These are phyloP conservation scores for Drosophila subobscura DNA, from an alignment of 1,140 invertebrate species.

Conservation along the genomic window DNA sequence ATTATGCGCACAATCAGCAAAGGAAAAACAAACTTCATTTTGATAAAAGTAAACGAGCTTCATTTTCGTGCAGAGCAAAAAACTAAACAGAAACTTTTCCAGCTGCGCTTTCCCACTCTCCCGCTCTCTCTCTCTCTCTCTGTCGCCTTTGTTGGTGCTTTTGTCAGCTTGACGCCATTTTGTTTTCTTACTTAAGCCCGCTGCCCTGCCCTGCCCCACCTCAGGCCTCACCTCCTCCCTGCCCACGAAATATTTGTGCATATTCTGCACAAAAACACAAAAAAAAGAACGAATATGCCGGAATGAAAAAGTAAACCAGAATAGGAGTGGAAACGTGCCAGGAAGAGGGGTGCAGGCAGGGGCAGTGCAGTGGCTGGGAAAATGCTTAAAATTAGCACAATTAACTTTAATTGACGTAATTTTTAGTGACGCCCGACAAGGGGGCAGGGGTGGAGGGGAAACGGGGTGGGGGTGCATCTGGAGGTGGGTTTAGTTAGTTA, in stretches of 20 bases:
- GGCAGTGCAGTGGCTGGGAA: constrained; percentile 5
- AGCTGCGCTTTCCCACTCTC: constrained; percentile 30
- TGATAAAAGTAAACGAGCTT: constrained; percentile 71
- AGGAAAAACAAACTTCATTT: constrained; percentile 60
- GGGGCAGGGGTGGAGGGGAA: background rate
- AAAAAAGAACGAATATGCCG: constrained; percentile 9
- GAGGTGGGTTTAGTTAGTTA: constrained; percentile 2
- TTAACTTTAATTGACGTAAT: constrained; percentile 79
- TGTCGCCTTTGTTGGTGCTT: constrained; percentile 25
- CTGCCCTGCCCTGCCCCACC: constrained; percentile 13
- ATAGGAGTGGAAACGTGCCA: background rate
- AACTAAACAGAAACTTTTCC: constrained; percentile 60
- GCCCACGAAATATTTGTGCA: constrained; percentile 59
- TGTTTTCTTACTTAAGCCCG: constrained; percentile 61
- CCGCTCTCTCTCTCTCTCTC: background rate
- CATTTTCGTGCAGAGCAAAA: constrained; percentile 47
- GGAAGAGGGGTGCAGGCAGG: background rate
- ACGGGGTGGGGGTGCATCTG: background rate
- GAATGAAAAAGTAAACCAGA: constrained; percentile 40
- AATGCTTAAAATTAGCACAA: constrained; percentile 72
- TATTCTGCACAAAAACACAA: constrained; percentile 50
- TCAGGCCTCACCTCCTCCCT: too few relatives aligned
- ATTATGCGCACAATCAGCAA: constrained; percentile 58
- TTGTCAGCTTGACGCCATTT: constrained; percentile 71
- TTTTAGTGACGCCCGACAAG: constrained; percentile 55